Base-by-base conservation (phyloP, 2,113 vertebrate genomes). In the Siniperca chuatsi region DNA sequence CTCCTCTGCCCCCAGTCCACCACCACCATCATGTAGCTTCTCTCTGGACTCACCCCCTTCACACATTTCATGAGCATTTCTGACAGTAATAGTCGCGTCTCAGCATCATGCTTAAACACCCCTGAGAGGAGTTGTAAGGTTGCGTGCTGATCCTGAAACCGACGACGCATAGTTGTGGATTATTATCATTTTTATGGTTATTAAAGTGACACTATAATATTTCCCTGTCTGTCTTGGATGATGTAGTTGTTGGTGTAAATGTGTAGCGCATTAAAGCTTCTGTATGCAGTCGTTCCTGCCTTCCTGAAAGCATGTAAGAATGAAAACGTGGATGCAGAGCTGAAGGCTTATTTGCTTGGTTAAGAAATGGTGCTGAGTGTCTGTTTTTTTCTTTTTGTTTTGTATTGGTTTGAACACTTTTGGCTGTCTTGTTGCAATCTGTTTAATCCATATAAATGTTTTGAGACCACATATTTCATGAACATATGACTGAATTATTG, bases 261-360 rank as follows among this genome's bases (percentile, higher is more conserved):
- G 86, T 88, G 77, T 89, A 91, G 78, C 83, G 82, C 73, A 8
- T 79, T 69, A 66, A 81, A 78, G 75, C 61, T 72, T 70, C 71
- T 70, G 68, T 86, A 9, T 69, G 75, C 58, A 13, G 37, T 65
- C 66, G 60, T 75, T 75, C 54, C 58, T 13, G 15, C 25, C 37
- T n/a, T 82, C 82, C 57, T 71, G 20, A 65, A 81, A 81, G 84
- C 87, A 91, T 92, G 90, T 54, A 2, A 84, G 91, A 75, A 78
- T 55, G 79, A 83, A 70, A 66, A 35, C 7, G 37, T 68, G 79
- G 60, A 62, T 20, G 86, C 76, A 44, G 71, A 79, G 64, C 74
- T 54, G 70, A 60, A 78, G 46, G 78, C 73, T 57, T 35, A 8
- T 85, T 78, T 35, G 73, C 77, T 88, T 74, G 77, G 82, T 90